Percentiles rank a stretch among this genome's conserved stretches.
Evolutionary conservation across 2,113 vertebrate species (phyloP).

Genomic region (Lutjanus erythropterus): DNA sequence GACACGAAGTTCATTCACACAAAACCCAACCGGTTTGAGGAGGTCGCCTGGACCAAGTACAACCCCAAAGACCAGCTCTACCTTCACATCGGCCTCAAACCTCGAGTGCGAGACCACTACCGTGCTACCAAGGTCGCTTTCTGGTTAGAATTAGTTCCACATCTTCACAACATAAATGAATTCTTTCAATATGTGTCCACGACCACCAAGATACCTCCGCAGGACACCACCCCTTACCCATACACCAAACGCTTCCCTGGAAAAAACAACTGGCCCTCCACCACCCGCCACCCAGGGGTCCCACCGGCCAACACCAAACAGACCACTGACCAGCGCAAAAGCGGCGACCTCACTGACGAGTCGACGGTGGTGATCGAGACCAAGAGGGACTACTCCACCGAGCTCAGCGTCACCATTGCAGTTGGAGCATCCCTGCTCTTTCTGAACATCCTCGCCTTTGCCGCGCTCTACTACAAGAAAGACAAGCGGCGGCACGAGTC

Average conservation of each 20-base stretch:
- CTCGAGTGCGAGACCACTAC: conserved; percentile 94
- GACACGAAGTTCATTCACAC: conserved; percentile 99
- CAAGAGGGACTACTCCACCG: conserved; percentile 94
- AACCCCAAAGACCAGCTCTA: conserved; percentile 97
- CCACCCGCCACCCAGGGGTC: conserved; percentile 94
- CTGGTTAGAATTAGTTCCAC: conserved; percentile 95
- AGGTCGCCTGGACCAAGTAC: conserved; percentile 98
- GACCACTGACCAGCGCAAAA: conserved; percentile 89
- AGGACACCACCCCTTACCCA: conserved; percentile 94
- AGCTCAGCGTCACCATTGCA: conserved; percentile 96
- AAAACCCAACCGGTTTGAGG: conserved; percentile 97
- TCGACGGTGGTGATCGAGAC: conserved; percentile 93
- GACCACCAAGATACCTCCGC: conserved; percentile 95
- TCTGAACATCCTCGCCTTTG: conserved; percentile 96
- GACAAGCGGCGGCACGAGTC: conserved; percentile 95
- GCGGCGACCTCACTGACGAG: conserved; percentile 85
- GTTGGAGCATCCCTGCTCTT: conserved; percentile 96
- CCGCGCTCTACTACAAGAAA: conserved; percentile 96
- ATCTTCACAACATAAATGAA: conserved; percentile 95
- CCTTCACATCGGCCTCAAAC: conserved; percentile 96
- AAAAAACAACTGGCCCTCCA: conserved; percentile 91
- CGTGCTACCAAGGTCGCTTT: conserved; percentile 97
- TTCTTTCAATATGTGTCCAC: conserved; percentile 96
- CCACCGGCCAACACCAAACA: conserved; percentile 92
- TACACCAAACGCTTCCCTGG: conserved; percentile 92